phyloP scores from a whole-genome alignment of 2,797 vertebrate species.

The Cyclura pinguis region DNA sequence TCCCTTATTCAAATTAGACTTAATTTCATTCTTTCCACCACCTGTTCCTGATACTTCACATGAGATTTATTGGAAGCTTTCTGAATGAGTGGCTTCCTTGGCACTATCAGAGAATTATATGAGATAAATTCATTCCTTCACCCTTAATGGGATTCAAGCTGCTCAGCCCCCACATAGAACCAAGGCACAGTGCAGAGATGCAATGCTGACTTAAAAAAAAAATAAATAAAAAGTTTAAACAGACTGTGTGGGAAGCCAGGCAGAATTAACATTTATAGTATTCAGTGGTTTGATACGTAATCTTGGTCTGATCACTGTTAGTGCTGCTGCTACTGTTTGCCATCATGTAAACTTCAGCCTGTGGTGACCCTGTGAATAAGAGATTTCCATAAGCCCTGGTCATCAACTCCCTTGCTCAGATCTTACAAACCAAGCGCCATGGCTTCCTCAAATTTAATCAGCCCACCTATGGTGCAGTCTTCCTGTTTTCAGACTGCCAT shows the following conservation, averaged over 20 bases:
- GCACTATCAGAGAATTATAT: background rate
- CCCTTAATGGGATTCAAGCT: background rate
- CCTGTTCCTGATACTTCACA: constrained; percentile 33
- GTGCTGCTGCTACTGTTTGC: too few relatives aligned
- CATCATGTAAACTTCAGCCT: too few relatives aligned
- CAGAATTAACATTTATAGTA: constrained; percentile 10
- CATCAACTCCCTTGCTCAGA: too few relatives aligned
- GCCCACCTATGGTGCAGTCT: too few relatives aligned
- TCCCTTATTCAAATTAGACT: constrained; percentile 51
- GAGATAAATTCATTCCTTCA: constrained; percentile 3
- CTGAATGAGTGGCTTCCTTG: constrained; percentile 29
- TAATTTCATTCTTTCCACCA: constrained; percentile 46
- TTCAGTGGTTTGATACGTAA: background rate
- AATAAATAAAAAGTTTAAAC: background rate
- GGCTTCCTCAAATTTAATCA: too few relatives aligned
- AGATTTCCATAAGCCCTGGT: too few relatives aligned
- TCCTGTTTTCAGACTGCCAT: too few relatives aligned
- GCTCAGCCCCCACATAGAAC: background rate
- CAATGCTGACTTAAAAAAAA: background rate
- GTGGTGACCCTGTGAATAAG: too few relatives aligned
- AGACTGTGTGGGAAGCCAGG: background rate
- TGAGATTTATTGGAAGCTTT: constrained; percentile 40
- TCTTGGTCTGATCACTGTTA: background rate
- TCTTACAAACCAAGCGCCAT: too few relatives aligned
- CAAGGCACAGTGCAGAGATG: background rate